Evolutionary conservation across 1,140 invertebrate genomes (phyloP), one percentile per base, ranked within the genome.

Genomic region (Sminthurides bifidus): DNA sequence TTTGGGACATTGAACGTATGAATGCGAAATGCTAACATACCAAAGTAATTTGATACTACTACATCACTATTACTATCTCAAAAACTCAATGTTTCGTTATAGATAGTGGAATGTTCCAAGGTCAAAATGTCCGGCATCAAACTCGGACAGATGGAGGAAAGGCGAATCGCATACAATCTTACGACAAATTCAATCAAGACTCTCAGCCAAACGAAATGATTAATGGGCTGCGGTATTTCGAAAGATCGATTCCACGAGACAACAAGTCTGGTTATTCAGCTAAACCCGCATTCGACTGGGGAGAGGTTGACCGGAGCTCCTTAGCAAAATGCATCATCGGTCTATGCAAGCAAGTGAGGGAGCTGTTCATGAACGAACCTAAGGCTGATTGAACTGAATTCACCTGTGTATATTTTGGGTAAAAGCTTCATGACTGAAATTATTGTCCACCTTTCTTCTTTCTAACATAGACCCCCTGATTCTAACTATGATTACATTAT

Each of bases 371-470:
- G 30, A 64, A 65, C 33, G 76, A 77, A 65, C 68, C 73, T 5
- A 55, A n/a, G 76, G 45, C 65, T 77, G 8, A 62, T 79, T n/a
- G 68, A 68, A 57, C 63, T 79, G 0, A 66, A 67, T 35, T 70
- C 77, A 12, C 77, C 78, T 12, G 68, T 69, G 24, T 79, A 79
- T 63, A 76, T 79, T 35, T 60, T 79, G 23, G 77, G 77, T 69
- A 60, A 64, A 44, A 35, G n/a, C n/a, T n/a, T n/a, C n/a, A n/a
- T n/a, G n/a, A n/a, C n/a, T n/a, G n/a, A n/a, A n/a, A n/a, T n/a
- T n/a, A n/a, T n/a, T n/a, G n/a, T n/a, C n/a, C n/a, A n/a, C n/a
- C n/a, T n/a, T n/a, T n/a, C n/a, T n/a, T n/a, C n/a, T n/a, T n/a
- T n/a, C n/a, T n/a, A n/a, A n/a, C n/a, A n/a, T n/a, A n/a, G n/a